Percentiles rank a stretch among this genome's conserved stretches.
Evolutionary conservation across 1,140 invertebrate genomes (phyloP).

Genomic region (Caenorhabditis remanei): DNA sequence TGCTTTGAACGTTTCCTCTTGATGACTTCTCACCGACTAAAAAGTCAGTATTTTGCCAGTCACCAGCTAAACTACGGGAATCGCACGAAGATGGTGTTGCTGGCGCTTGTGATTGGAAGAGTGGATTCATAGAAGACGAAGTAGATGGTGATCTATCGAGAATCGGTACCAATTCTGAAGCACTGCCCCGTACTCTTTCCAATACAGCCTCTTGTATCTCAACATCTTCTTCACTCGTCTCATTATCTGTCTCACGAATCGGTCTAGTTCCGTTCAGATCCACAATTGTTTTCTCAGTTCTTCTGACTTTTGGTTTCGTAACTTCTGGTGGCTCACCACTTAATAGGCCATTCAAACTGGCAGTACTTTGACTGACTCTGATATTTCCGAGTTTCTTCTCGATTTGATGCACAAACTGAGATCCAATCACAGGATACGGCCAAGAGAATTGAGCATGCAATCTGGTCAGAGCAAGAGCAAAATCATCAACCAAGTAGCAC

Average conservation of each 20-base stretch:
- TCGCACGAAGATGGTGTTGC: constrained; percentile 21
- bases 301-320: constrained; percentile 11
- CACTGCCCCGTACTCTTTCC: constrained; percentile 28
- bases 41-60: constrained; percentile 46
- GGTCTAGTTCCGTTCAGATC: not conserved
- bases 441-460: constrained; percentile 70
- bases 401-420: constrained; percentile 62
- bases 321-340: not conserved
- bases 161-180: not conserved
- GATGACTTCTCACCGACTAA: constrained; percentile 43
- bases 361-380: constrained; percentile 42
- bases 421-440: constrained; percentile 73
- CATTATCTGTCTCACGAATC: not conserved
- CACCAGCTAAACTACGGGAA: constrained; percentile 32
- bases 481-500: constrained; percentile 59
- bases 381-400: constrained; percentile 61
- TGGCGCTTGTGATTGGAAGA: not conserved
- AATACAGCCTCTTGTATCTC: constrained; percentile 34
- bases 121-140: constrained; percentile 4
- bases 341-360: constrained; percentile 41
- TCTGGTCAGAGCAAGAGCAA: constrained; percentile 72
- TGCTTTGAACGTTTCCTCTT: constrained; percentile 28
- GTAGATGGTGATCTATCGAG: constrained; percentile 13
- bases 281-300: not conserved
- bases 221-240: constrained; percentile 9